Base-by-base conservation (phyloP, 2,888 invertebrate genomes). In the Apantesis nais region DNA sequence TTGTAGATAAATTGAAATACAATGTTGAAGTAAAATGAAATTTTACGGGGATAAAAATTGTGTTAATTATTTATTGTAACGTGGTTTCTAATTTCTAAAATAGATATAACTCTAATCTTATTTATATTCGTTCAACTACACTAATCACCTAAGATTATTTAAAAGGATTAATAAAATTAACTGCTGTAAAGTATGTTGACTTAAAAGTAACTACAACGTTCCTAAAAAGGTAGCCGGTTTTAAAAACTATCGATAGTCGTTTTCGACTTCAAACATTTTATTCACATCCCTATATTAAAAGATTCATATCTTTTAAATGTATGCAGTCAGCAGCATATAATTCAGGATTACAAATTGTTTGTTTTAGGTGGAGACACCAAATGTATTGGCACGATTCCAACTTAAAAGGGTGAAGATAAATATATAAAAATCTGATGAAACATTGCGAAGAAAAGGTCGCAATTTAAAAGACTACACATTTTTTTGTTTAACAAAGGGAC, bases 271-370 rank as follows among this genome's bases (percentile, higher is more conserved):
- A 37, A 25, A 63, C 68, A 69, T 74, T 62, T 37, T 58, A 72
- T 74, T 77, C 81, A 78, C 93, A 90, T 86, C 94, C 86, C 92
- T 94, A 74, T 70, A 78, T 88, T 90, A 92, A 91, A 91, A 94
- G 95, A 95, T 95, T 89, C 91, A 91, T 94, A 95, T 95, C 95
- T 93, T 89, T 93, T 92, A 92, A 94, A 95, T 94, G 93, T 95
- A 95, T 94, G 95, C 93, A 93, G 92, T 93, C 94, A 93, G 92
- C 94, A 89, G 93, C 92, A 90, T 93, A 95, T 94, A 94, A 95
- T 93, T 95, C 95, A 94, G 93, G 90, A 89, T 92, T 94, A 95
- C 95, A 94, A 95, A 95, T 95, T 94, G 93, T 94, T 95, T 94
- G 94, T 94, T 94, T 95, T 94, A 95, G 92, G 92, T 84, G 84